Conservation (phyloP, 2,888 invertebrate species). For the Synergus itoensis region DNA sequence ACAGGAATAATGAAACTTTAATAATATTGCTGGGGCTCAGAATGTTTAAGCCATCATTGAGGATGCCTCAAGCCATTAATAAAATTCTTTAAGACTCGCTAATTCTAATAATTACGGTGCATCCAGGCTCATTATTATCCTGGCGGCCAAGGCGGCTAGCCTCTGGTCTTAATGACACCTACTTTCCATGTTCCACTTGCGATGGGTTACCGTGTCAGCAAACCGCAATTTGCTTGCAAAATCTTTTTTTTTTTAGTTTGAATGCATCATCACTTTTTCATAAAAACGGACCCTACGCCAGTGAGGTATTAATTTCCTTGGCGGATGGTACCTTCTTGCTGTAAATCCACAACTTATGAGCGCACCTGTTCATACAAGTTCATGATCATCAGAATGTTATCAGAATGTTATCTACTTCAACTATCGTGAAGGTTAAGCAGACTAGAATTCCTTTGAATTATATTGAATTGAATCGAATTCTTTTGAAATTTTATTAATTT, state of each 20-base stretch:
- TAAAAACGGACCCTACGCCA: not conserved
- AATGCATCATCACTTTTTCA: not conserved
- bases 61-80: conserved; percentile 11
- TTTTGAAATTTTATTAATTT: no score
- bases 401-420: not conserved
- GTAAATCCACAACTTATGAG: conserved; percentile 21
- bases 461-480: no score
- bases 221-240: conserved; percentile 3
- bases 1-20: not conserved
- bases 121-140: conserved; percentile 10
- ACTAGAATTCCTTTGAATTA: no score
- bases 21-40: not conserved
- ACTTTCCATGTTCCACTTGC: conserved; percentile 54
- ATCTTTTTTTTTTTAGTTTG: not conserved
- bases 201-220: conserved; percentile 56
- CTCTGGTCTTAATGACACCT: conserved; percentile 50
- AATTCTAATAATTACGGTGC: conserved; percentile 30
- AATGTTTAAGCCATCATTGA: not conserved
- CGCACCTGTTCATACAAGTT: conserved; percentile 20
- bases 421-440: no score
- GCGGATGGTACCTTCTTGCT: not conserved
- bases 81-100: conserved; percentile 12
- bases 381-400: not conserved
- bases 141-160: not conserved
- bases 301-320: not conserved